A percentile compares a stretch with the other conserved stretches of the same genome.
phyloP scores from a whole-genome alignment of 2,113 vertebrate species.

The Phyllostomus hastatus region DNA sequence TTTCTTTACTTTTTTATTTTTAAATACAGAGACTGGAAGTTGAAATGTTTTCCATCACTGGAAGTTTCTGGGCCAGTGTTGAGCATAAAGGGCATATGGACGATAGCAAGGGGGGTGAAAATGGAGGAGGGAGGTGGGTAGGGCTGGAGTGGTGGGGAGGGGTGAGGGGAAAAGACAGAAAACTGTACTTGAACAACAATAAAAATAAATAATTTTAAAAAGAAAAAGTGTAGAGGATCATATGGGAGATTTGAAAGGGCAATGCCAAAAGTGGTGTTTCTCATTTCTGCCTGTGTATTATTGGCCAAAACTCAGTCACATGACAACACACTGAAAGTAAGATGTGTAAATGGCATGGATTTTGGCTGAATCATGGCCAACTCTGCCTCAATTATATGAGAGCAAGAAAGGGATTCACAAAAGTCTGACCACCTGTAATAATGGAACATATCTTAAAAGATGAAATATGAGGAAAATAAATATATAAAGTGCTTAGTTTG shows the following conservation, averaged over 20 bases:
- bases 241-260: background rate
- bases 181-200: no score
- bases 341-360: background rate
- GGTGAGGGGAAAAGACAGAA: no score
- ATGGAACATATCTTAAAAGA: background rate
- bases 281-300: background rate
- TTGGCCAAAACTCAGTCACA: background rate
- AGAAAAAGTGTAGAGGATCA: background rate
- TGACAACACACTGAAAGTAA: background rate
- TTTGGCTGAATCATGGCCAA: background rate
- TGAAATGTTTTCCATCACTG: background rate
- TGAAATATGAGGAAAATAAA: background rate
- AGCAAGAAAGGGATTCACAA: background rate
- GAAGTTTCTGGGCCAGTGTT: background rate
- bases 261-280: background rate
- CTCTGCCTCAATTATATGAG: background rate
- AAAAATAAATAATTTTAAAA: no score
- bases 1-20: background rate
- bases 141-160: no score
- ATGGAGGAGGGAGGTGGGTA: no score
- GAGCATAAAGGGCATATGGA: background rate
- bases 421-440: background rate
- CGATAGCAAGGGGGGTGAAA: no score
- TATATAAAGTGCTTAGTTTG: background rate
- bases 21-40: background rate